Base-by-base conservation (phyloP, 2,888 invertebrate genomes). In the Tachina fera region DNA sequence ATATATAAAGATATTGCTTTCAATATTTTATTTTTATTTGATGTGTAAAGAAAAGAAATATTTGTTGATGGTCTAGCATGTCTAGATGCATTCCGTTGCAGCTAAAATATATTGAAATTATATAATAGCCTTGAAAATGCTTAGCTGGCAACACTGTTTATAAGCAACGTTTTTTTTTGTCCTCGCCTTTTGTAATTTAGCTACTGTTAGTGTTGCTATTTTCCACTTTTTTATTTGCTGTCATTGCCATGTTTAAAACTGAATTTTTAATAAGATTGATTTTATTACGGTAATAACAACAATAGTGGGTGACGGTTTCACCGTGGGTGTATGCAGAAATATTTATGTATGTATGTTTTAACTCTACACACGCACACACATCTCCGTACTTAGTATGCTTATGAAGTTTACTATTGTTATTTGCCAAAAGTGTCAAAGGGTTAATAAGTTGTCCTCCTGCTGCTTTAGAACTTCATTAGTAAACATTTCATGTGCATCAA, bases 251-350 rank as follows among this genome's bases (percentile, higher is more conserved):
- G 68, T 63, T 78, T 78, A 49, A 45, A 82, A 74, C 41, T 79
- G 76, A 86, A 89, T 89, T 90, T 81, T 90, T 90, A 91, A 91
- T 91, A 90, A 91, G 90, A 91, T 91, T 91, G 90, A 90, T 91
- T 91, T 91, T 91, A 91, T 91, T 91, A 90, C 90, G 60, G 79
- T 76, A 83, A 80, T 72, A 79, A 76, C 79, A 83, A 72, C 49
- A 80, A 71, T 77, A 72, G 72, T 80, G 79, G 83, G 83, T 79
- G 83, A 53, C 78, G 77, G 56, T 43, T 67, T 56, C 47, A 19
- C 70, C 13, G 47, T 71, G 79, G 71, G 58, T 53, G 63, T 39
- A 68, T 31, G 56, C 53, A 2, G 67, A 14, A 16, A 41, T 43
- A n/a, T 63, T 0, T 72, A 31, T 31, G 53, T 60, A 14, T 75